phyloP scores from a whole-genome alignment of 2,113 vertebrate species.

The Urocynchramus pylzowi region DNA sequence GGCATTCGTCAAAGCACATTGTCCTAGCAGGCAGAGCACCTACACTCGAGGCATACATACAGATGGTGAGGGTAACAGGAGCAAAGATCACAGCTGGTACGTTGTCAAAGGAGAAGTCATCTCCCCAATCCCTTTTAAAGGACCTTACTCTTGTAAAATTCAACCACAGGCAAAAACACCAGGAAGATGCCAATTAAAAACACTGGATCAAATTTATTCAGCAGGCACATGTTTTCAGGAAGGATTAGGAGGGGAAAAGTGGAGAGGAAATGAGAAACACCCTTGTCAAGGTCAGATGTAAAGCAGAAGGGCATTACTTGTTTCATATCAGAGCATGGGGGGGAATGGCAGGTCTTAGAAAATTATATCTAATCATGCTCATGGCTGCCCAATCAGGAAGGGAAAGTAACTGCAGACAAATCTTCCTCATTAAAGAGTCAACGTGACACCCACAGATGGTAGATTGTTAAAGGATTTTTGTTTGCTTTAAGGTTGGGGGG shows the following conservation, averaged over 20 bases:
- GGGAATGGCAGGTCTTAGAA: not conserved
- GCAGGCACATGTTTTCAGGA: constrained; percentile 31
- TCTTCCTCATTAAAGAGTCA: not conserved
- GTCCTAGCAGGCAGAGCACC: not conserved
- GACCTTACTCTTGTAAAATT: not conserved
- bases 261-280: constrained; percentile 61
- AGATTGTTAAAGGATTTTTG: not conserved
- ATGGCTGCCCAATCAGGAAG: not conserved
- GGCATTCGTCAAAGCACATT: not conserved
- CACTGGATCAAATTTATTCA: constrained; percentile 24
- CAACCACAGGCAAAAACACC: not conserved
- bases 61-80: not conserved
- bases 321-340: not conserved
- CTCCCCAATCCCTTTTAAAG: not conserved
- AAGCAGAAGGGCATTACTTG: constrained; percentile 32
- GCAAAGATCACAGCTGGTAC: not conserved
- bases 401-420: not conserved
- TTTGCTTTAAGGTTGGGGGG: not conserved
- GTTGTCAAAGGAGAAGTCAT: not conserved
- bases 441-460: not conserved
- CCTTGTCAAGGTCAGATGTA: constrained; percentile 49
- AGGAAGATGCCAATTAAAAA: constrained; percentile 32
- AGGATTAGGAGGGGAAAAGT: constrained; percentile 14
- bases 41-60: not conserved
- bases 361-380: not conserved